Evolutionary conservation across 1,140 invertebrate species (phyloP), one percentile per base, ranked within the genome.

Genomic region (Popillia japonica): DNA sequence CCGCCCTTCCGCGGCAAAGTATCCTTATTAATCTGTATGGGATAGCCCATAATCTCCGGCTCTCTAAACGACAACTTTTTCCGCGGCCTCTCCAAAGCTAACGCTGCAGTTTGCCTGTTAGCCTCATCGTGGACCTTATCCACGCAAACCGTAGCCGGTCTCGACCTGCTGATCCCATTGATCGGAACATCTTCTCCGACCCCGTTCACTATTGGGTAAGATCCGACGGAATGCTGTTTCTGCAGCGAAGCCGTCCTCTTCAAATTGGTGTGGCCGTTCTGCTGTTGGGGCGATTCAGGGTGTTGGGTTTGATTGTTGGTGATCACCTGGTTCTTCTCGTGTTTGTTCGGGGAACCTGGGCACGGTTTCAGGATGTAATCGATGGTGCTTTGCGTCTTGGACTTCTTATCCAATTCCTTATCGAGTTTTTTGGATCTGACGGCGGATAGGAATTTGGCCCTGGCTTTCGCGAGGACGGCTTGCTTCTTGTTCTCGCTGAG

Each of bases 1-100:
- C 40, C 40, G 10, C 75, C 44, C 68, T 77, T 78, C 42, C n/a
- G 27, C n/a, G 17, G 59, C 22, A 78, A 68, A 42, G 77, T 68
- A 27, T 81, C 78, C 11, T 77, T 34, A 48, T n/a, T 40, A 10
- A 41, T 64, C 77, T 78, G 75, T 20, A 76, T 74, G 41, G 72
- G 68, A 48, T 78, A 80, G 1, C 79, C 77, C 48, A 92, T 89
- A n/a, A 94, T 92, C 86, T 94, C 94, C 0, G 95, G 95, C 82
- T 96, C 94, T 77, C 94, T 91, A 84, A 96, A 96, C 0, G 94
- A 95, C 0, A 96, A 87, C 83, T 96, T 96, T 86, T 96, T 96
- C 23, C 94, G 88, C 0, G 94, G 94, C 80, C 92, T 90, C 75
- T 93, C 91, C 20, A 88, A 87, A 40, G 85, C 86, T 78, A 90